These are phyloP conservation scores for Zaprionus inermis DNA, from an alignment of 1,140 invertebrate species.

Conservation along the genomic window DNA sequence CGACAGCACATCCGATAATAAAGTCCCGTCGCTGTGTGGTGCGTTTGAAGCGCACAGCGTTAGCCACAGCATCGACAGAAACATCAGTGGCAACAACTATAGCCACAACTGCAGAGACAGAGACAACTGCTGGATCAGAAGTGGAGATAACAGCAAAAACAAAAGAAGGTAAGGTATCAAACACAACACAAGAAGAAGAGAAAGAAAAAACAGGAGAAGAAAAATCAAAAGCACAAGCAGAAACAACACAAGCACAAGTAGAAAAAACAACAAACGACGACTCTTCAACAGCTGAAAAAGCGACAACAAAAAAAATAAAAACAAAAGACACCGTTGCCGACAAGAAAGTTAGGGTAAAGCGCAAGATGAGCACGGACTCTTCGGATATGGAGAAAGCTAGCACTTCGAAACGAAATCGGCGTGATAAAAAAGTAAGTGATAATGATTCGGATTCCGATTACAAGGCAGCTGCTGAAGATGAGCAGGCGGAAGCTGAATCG, in stretches of 20 bases:
- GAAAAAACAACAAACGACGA: not conserved
- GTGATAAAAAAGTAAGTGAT: conserved; percentile 45
- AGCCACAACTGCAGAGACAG: not conserved
- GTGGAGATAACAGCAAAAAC: not conserved
- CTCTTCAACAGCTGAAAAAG: conserved; percentile 4
- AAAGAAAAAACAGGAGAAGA: not conserved
- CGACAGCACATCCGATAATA: not conserved
- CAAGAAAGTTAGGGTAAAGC: conserved; percentile 11
- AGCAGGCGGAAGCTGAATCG: conserved; percentile 31
- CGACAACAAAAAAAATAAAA: conserved; percentile 19
- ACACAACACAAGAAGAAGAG: not conserved
- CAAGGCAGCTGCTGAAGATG: conserved; percentile 31
- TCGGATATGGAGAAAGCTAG: conserved; percentile 62
- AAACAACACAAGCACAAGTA: conserved; percentile 1
- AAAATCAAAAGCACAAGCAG: not conserved
- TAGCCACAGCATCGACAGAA: not conserved
- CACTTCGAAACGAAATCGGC: conserved; percentile 51
- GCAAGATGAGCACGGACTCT: conserved; percentile 63
- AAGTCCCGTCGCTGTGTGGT: conserved; percentile 53
- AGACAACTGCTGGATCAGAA: not conserved
- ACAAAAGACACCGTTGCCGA: not conserved
- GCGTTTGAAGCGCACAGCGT: conserved; percentile 51
- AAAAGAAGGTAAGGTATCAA: not conserved
- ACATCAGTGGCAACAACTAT: not conserved
- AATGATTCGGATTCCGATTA: conserved; percentile 65